Evolutionary conservation across 2,888 invertebrate genomes (phyloP), one percentile per base, ranked within the genome.

Genomic region (Hemistola chrysoprasaria): DNA sequence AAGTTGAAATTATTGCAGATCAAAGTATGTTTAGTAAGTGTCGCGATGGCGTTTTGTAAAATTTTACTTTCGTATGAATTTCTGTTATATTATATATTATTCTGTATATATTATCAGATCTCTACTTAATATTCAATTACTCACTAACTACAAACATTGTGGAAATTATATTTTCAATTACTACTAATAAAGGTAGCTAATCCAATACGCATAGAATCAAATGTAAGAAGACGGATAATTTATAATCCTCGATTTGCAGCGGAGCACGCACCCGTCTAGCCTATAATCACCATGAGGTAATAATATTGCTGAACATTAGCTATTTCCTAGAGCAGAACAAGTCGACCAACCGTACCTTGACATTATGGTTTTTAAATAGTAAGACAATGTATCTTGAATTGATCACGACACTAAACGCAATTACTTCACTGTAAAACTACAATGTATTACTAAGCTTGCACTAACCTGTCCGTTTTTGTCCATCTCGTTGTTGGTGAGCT

Each of bases 401-500:
- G 25, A 28, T 21, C 30, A 46, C n/a, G n/a, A n/a, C n/a, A n/a
- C n/a, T n/a, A n/a, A n/a, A n/a, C n/a, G n/a, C n/a, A n/a, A n/a
- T n/a, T n/a, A n/a, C n/a, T n/a, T n/a, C n/a, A n/a, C n/a, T n/a
- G n/a, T n/a, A n/a, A n/a, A n/a, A n/a, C n/a, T n/a, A n/a, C n/a
- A n/a, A n/a, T n/a, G n/a, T 3, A 16, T 38, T 28, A 21, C 9
- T 26, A 5, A 22, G 2, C 10, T 8, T 25, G n/a, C n/a, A 64
- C 94, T 92, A 81, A 97, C 97, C 91, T 98, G 97, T 77, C 97
- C 97, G 67, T 95, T 95, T 75, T 96, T 96, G 81, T 97, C 97
- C 95, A 98, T 95, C 87, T 98, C 98, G 84, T 98, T 98, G 88
- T 98, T 99, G 72, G 98, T 98, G 66, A 98, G 92, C 85, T 98